Conservation (phyloP, 2,888 invertebrate genomes). For the Seladonia tumulorum region DNA sequence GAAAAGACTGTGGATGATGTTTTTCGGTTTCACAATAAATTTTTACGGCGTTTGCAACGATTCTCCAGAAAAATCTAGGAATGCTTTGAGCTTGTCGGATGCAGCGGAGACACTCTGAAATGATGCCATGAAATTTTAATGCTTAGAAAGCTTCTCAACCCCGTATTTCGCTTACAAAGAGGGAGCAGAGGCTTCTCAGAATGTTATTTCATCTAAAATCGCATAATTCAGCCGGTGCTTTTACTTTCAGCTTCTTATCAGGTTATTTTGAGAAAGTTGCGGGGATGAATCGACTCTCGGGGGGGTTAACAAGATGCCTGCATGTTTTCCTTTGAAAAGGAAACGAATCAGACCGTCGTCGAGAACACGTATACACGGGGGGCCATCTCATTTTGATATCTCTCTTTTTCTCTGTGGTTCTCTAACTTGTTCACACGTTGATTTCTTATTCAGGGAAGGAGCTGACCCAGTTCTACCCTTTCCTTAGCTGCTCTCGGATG, state of each 20-base stretch:
- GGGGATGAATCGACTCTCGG: neutral
- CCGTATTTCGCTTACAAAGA: neutral
- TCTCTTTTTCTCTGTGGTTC: neutral
- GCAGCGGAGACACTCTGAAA: too few relatives aligned
- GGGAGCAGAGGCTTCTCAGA: neutral
- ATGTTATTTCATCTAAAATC: neutral
- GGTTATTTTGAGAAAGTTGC: neutral
- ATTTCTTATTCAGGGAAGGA: constrained; percentile 36
- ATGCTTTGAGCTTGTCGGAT: too few relatives aligned
- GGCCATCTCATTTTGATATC: neutral
- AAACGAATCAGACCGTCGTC: neutral
- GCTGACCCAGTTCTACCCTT: constrained; percentile 25
- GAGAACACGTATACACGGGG: neutral
- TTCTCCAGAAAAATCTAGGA: too few relatives aligned
- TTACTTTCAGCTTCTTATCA: neutral
- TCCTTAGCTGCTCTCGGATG: neutral
- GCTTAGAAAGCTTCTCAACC: too few relatives aligned
- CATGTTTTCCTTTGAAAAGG: neutral
- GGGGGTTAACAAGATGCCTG: neutral
- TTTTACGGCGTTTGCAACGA: too few relatives aligned
- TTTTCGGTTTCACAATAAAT: too few relatives aligned
- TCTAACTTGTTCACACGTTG: constrained; percentile 1
- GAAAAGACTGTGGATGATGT: too few relatives aligned
- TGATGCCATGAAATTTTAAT: too few relatives aligned
- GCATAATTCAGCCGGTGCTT: neutral